Evolutionary conservation across 1,140 invertebrate species (phyloP), one percentile per base, ranked within the genome.

Genomic region (Hypsibius dujardini): DNA sequence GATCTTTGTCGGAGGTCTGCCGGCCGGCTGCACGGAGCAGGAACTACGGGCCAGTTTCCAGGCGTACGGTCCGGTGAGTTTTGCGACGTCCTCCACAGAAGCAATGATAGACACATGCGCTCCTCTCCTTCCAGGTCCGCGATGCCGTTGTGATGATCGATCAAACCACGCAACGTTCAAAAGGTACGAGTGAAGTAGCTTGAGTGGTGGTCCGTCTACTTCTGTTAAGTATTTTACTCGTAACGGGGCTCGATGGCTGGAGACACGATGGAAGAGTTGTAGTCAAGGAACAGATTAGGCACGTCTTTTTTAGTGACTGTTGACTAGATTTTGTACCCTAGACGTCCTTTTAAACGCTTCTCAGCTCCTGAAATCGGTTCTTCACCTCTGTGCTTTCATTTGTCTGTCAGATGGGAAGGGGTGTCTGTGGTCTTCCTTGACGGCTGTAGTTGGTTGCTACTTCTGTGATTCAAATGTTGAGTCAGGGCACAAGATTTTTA

Each of bases 71-170:
- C 12, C 12, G 12, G 62, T 67, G 62, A 12, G n/a, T 67, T 15
- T 67, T 67, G 62, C 12, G 42, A 7, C 7, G 7, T 56, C n/a
- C 50, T 56, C n/a, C 50, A 56, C 7, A 56, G 7, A 56, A 12
- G 7, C 7, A 56, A 56, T 56, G 50, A n/a, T 56, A n/a, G 50
- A 56, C n/a, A 56, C 50, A n/a, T 7, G 12, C 45, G 62, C 62
- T 67, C 42, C 42, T 67, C 42, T 7, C 7, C n/a, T 7, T 15
- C 3, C 45, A 67, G 62, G 42, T 67, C 12, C 12, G 42, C 3
- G 62, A 67, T 42, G 42, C 62, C 3, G 42, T 67, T 67, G 62
- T 67, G 12, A 67, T 67, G 62, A 67, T 67, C 12, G 62, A 67
- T 67, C 62, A 67, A 42, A 42, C 12, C 42, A 67, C 62, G 3